Base-by-base conservation (phyloP, 1,140 invertebrate species). In the Ylistrum balloti region DNA sequence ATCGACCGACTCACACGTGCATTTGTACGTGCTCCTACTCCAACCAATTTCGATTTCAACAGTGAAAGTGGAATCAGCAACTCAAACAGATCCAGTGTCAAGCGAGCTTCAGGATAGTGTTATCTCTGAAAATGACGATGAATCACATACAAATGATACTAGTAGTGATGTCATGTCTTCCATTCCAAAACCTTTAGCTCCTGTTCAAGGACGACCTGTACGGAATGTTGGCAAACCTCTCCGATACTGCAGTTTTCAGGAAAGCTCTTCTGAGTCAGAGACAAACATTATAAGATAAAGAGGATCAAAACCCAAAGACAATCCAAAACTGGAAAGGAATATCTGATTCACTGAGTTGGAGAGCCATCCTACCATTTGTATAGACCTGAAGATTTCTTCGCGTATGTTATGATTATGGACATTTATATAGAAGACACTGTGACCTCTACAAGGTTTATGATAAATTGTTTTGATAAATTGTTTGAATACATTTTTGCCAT, bases 251-350 rank as follows among this genome's bases (percentile, higher is more conserved):
- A n/a, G n/a, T n/a, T n/a, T n/a, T n/a, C n/a, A n/a, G n/a, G n/a
- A n/a, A n/a, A n/a, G n/a, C n/a, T n/a, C n/a, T n/a, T n/a, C n/a
- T 33, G 33, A 13, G 48, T 33, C 34, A 33, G 0, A 0, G 45
- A 33, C 22, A 89, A 32, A 74, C 56, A 17, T 34, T 85, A 85
- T 34, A 89, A 89, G 33, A 85, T 89, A 20, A 89, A 89, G 56
- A 85, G 85, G 34, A 85, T 85, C 20, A 13, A 85, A 22, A 56
- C 45, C n/a, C 48, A 89, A 89, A 89, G n/a, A 41, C 11, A 13
- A 89, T 7, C 45, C 28, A 45, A 45, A 28, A 33, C 15, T 33
- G 85, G 41, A 9, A 13, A 11, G 20, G 35, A 89, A 41, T 89
- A 89, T 41, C 32, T 35, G 35, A 85, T 89, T 28, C 74, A n/a